Evolutionary conservation across 2,888 invertebrate genomes (phyloP), one percentile per base, ranked within the genome.

Genomic region (Schrankia costaestrigalis): DNA sequence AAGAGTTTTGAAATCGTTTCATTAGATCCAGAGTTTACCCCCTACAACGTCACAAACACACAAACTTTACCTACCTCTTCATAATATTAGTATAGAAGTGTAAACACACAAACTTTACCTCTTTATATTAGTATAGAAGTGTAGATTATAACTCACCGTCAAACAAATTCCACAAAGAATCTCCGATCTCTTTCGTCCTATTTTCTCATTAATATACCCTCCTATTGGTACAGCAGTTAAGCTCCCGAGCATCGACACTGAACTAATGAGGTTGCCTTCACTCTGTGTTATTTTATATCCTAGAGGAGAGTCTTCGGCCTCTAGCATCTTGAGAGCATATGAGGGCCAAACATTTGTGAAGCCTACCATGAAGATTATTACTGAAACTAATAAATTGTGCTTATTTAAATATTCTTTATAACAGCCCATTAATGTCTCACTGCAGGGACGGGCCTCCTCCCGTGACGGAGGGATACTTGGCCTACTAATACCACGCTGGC

Each of bases 161-260:
- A 37, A 40, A 11, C 48, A 32, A 1, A 72, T 41, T 2, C 50
- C 63, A 21, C 43, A 36, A 1, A 66, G 13, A 6, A 65, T 42
- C 9, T 42, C 51, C 0, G 63, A 31, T n/a, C 45, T 51, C 33
- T 71, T 71, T 18, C 67, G 48, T 1, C 71, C 71, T 15, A 71
- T 43, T 2, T 31, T 35, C 3, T 72, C 65, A 3, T 48, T 36
- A 1, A 69, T 1, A 28, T 46, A 54, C 5, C 62, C 62, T 4
- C 34, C 46, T 3, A 48, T 1, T 0, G 56, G 7, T 1, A 62
- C 50, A 0, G 54, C 29, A 1, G 52, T 3, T 1, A 71, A 0
- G 2, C 49, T 51, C 0, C 69, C 70, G 7, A 69, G 33, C 66
- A 70, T 64, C 0, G 56, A 44, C 0, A 65, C 33, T 0, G 71